Percentiles rank a stretch among this genome's conserved stretches.
Evolutionary conservation across 2,113 vertebrate genomes (phyloP).

Genomic region (Neotoma lepida): DNA sequence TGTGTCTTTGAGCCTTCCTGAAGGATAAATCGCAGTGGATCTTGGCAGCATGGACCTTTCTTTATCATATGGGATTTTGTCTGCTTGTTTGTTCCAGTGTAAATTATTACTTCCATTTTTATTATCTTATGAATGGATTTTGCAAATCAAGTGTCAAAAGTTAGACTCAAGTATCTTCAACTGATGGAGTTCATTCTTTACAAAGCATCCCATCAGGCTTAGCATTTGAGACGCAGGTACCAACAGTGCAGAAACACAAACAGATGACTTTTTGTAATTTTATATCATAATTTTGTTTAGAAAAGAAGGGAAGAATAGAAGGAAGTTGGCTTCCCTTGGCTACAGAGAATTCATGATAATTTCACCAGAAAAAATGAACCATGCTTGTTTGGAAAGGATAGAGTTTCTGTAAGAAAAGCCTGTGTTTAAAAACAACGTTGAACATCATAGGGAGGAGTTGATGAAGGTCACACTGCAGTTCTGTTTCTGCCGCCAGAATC

Average conservation of each 20-base stretch:
- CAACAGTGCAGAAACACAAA: background rate
- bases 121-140: background rate
- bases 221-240: background rate
- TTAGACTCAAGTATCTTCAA: background rate
- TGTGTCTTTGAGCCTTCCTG: background rate
- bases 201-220: background rate
- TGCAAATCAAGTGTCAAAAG: background rate
- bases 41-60: background rate
- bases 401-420: background rate
- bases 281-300: background rate
- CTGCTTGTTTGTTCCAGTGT: background rate
- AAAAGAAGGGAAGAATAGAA: background rate
- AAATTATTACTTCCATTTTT: constrained; percentile 20
- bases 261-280: background rate
- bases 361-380: background rate
- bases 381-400: background rate
- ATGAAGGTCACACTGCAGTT: background rate
- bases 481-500: background rate
- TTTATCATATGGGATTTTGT: background rate
- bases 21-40: background rate
- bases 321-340: background rate
- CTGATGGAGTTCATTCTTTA: constrained; percentile 4
- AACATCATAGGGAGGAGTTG: background rate
- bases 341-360: background rate
- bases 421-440: background rate